These are phyloP conservation scores for Halictus rubicundus DNA, from an alignment of 1,140 invertebrate genomes.

Conservation along the genomic window DNA sequence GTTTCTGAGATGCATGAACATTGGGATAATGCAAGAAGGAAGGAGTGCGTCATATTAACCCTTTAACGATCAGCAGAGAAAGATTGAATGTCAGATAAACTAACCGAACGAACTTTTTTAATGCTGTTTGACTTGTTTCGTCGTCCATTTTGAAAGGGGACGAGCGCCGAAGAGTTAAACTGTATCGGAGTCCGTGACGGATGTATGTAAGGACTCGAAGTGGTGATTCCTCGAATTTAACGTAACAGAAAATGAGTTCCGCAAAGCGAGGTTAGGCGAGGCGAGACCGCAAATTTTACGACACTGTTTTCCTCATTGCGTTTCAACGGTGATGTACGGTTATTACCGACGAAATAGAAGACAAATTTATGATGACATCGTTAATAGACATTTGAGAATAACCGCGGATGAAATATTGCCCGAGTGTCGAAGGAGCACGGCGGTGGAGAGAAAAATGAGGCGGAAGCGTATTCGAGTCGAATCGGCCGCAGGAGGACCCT, in stretches of 20 bases:
- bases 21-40: no score
- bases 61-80: no score
- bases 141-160: no score
- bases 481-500: constrained; percentile 25
- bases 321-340: constrained; percentile 22
- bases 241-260: background rate
- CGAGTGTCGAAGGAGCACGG: constrained; percentile 18
- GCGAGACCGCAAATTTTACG: constrained; percentile 13
- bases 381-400: constrained; percentile 46
- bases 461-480: constrained; percentile 30
- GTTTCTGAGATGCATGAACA: no score
- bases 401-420: constrained; percentile 32
- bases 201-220: no score
- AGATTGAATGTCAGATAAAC: no score
- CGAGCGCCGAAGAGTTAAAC: no score
- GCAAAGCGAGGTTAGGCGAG: background rate
- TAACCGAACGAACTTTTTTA: no score
- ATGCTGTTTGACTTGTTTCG: no score
- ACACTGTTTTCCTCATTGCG: constrained; percentile 31
- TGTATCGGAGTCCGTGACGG: no score
- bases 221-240: background rate
- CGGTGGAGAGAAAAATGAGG: constrained; percentile 16
- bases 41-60: no score
- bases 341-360: constrained; percentile 36
- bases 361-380: constrained; percentile 30